Evolutionary conservation across 2,113 vertebrate genomes (phyloP).

Genomic region (Gambusia holbrooki): DNA sequence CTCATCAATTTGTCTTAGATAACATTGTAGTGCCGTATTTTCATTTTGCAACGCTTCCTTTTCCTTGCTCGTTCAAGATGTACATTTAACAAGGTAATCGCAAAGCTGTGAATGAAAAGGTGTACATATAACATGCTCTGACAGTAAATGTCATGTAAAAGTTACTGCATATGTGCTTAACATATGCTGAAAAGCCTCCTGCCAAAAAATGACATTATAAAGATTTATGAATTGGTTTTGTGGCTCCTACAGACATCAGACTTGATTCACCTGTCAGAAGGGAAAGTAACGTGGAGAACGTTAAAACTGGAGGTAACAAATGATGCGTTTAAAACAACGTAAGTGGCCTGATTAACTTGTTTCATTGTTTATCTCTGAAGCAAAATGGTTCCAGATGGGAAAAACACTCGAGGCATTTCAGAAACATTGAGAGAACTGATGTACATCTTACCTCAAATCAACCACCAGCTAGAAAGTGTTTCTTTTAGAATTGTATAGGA

Average conservation of each 20-base stretch:
- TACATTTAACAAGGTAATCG: not conserved
- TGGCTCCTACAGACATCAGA: slow-evolving; percentile 3
- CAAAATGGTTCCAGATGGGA: slow-evolving; percentile 35
- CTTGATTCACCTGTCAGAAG: slow-evolving; percentile 11
- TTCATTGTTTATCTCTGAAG: slow-evolving; percentile 20
- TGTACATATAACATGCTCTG: not conserved
- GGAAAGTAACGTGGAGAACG: not conserved
- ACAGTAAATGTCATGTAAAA: not conserved
- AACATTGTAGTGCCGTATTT: slow-evolving; percentile 17
- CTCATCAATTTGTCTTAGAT: not conserved
- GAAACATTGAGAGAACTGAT: not conserved
- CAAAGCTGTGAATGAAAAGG: not conserved
- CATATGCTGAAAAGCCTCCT: not conserved
- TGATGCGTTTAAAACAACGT: slow-evolving; percentile 27
- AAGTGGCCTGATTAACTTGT: slow-evolving; percentile 13
- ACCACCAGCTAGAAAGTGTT: not conserved
- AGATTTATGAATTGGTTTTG: not conserved
- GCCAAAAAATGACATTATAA: not conserved
- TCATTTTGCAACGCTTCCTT: not conserved
- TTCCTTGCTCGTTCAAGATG: not conserved
- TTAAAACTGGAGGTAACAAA: slow-evolving; percentile 2
- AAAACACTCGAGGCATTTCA: not conserved
- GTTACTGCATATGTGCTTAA: not conserved
- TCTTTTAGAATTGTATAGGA: not conserved
- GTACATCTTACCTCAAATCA: not conserved